Conservation (phyloP, 2,888 invertebrate species). For the Mesodorylaimus sp. region DNA sequence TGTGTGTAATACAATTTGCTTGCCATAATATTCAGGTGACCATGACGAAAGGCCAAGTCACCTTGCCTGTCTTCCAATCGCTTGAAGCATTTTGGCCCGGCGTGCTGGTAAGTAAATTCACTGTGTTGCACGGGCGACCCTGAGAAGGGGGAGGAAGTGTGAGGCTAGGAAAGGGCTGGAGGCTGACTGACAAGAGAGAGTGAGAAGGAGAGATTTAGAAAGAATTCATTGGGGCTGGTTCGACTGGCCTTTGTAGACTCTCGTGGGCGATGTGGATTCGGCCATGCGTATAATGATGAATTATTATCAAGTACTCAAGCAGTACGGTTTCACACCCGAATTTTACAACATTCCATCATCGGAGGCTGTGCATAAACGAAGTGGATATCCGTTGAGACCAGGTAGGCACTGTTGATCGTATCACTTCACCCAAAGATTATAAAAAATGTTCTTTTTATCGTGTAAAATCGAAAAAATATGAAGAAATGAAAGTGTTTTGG, state of each 20-base stretch:
- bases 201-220: too few relatives aligned
- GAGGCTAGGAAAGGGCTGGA: too few relatives aligned
- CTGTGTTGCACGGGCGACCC: too few relatives aligned
- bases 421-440: neutral
- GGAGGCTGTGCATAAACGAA: slow-evolving; percentile 43
- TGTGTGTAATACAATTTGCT: too few relatives aligned
- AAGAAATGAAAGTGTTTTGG: slow-evolving; percentile 5
- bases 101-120: slow-evolving; percentile 42
- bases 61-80: slow-evolving; percentile 91
- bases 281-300: slow-evolving; percentile 71
- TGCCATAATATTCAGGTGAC: too few relatives aligned
- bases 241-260: slow-evolving; percentile 33
- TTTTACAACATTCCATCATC: slow-evolving; percentile 71
- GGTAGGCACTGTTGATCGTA: slow-evolving; percentile 22
- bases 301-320: slow-evolving; percentile 87
- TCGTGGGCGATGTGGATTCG: slow-evolving; percentile 60
- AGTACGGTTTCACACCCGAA: slow-evolving; percentile 93
- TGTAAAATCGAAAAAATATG: neutral
- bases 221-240: too few relatives aligned
- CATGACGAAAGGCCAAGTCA: slow-evolving; percentile 88
- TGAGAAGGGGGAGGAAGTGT: too few relatives aligned
- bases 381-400: slow-evolving; percentile 82
- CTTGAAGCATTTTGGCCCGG: slow-evolving; percentile 98
- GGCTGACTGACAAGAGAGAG: too few relatives aligned
- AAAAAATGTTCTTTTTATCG: neutral